Evolutionary conservation across 2,888 invertebrate species (phyloP), one percentile per base, ranked within the genome.

Genomic region (Yponomeuta evonymella): DNA sequence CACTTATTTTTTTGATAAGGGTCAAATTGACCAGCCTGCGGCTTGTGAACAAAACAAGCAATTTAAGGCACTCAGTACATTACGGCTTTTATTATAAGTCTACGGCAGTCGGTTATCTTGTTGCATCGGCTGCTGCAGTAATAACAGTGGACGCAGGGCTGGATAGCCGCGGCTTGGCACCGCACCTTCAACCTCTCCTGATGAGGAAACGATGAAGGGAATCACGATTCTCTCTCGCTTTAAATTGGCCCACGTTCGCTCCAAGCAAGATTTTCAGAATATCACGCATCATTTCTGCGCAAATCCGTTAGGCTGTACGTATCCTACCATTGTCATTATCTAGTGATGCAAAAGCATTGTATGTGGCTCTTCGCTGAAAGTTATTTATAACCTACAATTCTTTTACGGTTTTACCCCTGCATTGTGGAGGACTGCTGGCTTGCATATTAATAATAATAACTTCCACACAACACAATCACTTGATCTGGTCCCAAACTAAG

Each of bases 1-100:
- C 83, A 81, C 85, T 86, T 85, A 86, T 89, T 88, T 88, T 89
- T 87, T 87, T 84, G 86, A 88, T 89, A 89, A 88, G 88, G 86
- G 86, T 87, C 87, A 87, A 88, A 87, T 86, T 87, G 86, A 85
- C 79, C 80, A 78, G 88, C 87, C 86, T 77, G 87, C 84, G 87
- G 88, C 86, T 83, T 82, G 81, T 82, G 87, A 84, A 85, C 85
- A 82, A 84, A 86, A 87, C 85, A 82, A 87, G 85, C 81, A 87
- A 87, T 86, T 88, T 85, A 84, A 81, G 79, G 80, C 85, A 83
- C 83, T 84, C 82, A 79, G 81, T 85, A 83, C 83, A 83, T 82
- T 84, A 85, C 82, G 78, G 83, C 83, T 84, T 85, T 86, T 85
- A 85, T 85, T 85, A 83, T 83, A 82, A 82, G 81, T 79, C 82